Evolutionary conservation across 2,113 vertebrate species (phyloP), one percentile per base, ranked within the genome.

Genomic region (Prunella himalayana): DNA sequence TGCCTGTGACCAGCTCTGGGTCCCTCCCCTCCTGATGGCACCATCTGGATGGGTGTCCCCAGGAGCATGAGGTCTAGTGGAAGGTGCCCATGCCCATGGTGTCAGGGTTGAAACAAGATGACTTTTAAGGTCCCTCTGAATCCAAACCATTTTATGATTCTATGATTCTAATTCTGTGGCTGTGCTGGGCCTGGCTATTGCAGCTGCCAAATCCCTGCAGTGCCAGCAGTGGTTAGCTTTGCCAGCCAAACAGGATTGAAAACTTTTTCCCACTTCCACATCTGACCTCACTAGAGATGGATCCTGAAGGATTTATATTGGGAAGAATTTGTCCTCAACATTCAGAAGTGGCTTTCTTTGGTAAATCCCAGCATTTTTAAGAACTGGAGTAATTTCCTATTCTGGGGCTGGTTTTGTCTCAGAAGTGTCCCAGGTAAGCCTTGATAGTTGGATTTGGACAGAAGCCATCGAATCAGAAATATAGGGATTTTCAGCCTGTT

Each of bases 51-150:
- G 13, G 15, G 0, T 39, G 44, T 47, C 30, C 75, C 65, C 65
- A 45, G 1, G 35, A 78, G 21, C 3, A 2, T 33, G 0, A 10
- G 23, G 2, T 2, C 19, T 8, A 5, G 13, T 35, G 53, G 20
- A 25, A 75, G 39, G 28, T 45, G 37, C 4, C 33, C 44, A 60
- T 66, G 33, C 13, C 42, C 13, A 6, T 9, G 16, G 49, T 44
- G 66, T 28, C 0, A 0, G 59, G 23, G 7, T 28, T 57, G 45
- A 33, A 82, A 66, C 1, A 1, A 39, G 19, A 17, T 60, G 13
- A 12, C 5, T 30, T 89, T 47, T 60, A 30, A 53, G 28, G 24
- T n/a, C 20, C 9, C 53, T 68, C 41, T 0, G 2, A 66, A 41
- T 59, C 45, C 45, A 53, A 60, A 41, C 3, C 18, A 18, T 41